A percentile compares a stretch with the other conserved stretches of the same genome.
phyloP scores from a whole-genome alignment of 2,888 invertebrate species.

The Ephialtes manifestator region DNA sequence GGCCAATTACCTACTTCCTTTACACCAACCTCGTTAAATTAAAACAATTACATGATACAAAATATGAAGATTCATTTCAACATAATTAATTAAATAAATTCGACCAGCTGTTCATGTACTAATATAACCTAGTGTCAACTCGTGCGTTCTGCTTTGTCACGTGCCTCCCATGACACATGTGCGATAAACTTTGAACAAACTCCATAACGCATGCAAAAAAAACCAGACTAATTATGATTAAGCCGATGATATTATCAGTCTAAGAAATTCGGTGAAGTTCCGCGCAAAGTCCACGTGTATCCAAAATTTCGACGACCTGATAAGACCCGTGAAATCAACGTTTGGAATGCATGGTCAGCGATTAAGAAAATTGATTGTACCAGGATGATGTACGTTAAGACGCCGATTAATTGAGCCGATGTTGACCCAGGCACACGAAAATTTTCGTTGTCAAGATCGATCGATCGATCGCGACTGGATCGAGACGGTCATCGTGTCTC shows the following conservation, averaged over 20 bases:
- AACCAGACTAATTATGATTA: constrained; percentile 4
- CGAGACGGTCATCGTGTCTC: background rate
- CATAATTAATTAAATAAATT: background rate
- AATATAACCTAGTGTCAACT: background rate
- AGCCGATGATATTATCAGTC: background rate
- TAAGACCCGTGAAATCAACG: background rate
- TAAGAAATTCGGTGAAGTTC: background rate
- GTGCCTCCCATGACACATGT: background rate
- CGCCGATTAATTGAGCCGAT: constrained; percentile 9
- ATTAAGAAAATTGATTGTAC: background rate
- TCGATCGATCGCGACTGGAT: constrained; percentile 29
- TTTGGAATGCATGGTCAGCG: background rate
- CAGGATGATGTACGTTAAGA: background rate
- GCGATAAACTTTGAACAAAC: constrained; percentile 1
- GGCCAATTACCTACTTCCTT: no score
- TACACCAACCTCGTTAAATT: no score
- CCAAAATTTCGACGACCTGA: constrained; percentile 2
- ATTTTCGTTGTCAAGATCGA: constrained; percentile 48
- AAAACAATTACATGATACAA: no score
- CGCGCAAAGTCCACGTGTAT: constrained; percentile 1
- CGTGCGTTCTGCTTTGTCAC: background rate
- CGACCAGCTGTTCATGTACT: background rate
- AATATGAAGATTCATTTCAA: no score
- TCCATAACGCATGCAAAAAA: background rate
- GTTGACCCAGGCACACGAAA: constrained; percentile 39